A percentile compares a stretch with the other conserved stretches of the same genome.
Conservation (phyloP, 2,888 invertebrate genomes). For the Xanthorhoe spadicearia region DNA sequence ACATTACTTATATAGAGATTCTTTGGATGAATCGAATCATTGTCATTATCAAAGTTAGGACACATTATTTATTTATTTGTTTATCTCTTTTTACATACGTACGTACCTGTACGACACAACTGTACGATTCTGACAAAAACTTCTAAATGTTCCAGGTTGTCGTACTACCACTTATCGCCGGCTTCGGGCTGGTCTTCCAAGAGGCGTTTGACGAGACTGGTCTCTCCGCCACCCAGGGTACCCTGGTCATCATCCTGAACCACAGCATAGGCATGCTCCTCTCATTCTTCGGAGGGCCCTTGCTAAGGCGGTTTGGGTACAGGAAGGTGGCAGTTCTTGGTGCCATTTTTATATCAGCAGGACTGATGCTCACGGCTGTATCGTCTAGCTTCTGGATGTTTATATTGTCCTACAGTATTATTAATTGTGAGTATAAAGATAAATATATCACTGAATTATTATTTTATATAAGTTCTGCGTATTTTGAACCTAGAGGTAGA, state of each 20-base stretch:
- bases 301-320: slow-evolving; percentile 86
- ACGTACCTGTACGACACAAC: not conserved
- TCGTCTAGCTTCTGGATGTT: slow-evolving; percentile 84
- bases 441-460: too few relatives aligned
- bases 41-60: too few relatives aligned
- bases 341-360: slow-evolving; percentile 80
- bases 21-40: too few relatives aligned
- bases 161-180: slow-evolving; percentile 85
- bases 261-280: slow-evolving; percentile 88
- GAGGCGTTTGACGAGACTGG: slow-evolving; percentile 84
- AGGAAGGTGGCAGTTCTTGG: slow-evolving; percentile 86
- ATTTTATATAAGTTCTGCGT: too few relatives aligned
- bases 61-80: too few relatives aligned
- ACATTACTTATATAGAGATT: too few relatives aligned
- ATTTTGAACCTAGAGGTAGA: too few relatives aligned
- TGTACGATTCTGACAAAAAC: not conserved
- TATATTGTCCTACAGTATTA: slow-evolving; percentile 87
- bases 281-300: slow-evolving; percentile 87
- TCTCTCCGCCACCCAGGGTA: slow-evolving; percentile 85
- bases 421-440: slow-evolving; percentile 86
- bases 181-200: slow-evolving; percentile 88
- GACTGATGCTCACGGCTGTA: slow-evolving; percentile 85
- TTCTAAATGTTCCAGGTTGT: slow-evolving; percentile 66
- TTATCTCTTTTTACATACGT: too few relatives aligned
- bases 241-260: slow-evolving; percentile 87